phyloP scores from a whole-genome alignment of 1,140 invertebrate species.

The Drosophila hydei region DNA sequence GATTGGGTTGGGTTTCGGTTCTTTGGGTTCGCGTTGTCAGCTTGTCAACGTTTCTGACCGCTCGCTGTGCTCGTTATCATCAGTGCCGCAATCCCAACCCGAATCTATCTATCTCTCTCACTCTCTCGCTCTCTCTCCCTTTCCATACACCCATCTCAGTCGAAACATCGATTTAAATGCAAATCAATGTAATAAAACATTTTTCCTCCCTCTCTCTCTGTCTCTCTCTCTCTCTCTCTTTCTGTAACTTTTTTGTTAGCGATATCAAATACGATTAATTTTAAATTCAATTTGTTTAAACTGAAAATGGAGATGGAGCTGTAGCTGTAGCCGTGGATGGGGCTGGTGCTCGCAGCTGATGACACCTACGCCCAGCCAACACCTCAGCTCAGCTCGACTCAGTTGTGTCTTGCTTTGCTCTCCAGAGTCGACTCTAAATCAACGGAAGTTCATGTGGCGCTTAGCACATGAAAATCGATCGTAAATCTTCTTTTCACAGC shows the following conservation, averaged over 20 bases:
- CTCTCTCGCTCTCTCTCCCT: not conserved
- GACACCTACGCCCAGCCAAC: slow-evolving; percentile 65
- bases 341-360: slow-evolving; percentile 15
- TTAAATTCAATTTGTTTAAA: slow-evolving; percentile 61
- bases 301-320: slow-evolving; percentile 13
- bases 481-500: slow-evolving; percentile 63
- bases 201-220: slow-evolving; percentile 47
- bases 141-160: slow-evolving; percentile 33
- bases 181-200: slow-evolving; percentile 82
- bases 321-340: not conserved
- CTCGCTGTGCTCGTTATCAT: slow-evolving; percentile 74
- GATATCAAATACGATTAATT: slow-evolving; percentile 62
- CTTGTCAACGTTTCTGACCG: slow-evolving; percentile 72
- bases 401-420: slow-evolving; percentile 16
- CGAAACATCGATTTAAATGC: slow-evolving; percentile 78
- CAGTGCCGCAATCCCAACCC: slow-evolving; percentile 38
- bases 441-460: slow-evolving; percentile 79
- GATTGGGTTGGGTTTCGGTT: slow-evolving; percentile 33
- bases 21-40: slow-evolving; percentile 47
- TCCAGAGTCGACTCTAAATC: slow-evolving; percentile 40
- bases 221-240: slow-evolving; percentile 19
- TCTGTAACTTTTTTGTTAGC: slow-evolving; percentile 33
- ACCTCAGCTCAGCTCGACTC: slow-evolving; percentile 40
- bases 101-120: not conserved
- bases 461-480: slow-evolving; percentile 58